phyloP scores from a whole-genome alignment of 2,888 invertebrate species.

The Plemyria rubiginata region DNA sequence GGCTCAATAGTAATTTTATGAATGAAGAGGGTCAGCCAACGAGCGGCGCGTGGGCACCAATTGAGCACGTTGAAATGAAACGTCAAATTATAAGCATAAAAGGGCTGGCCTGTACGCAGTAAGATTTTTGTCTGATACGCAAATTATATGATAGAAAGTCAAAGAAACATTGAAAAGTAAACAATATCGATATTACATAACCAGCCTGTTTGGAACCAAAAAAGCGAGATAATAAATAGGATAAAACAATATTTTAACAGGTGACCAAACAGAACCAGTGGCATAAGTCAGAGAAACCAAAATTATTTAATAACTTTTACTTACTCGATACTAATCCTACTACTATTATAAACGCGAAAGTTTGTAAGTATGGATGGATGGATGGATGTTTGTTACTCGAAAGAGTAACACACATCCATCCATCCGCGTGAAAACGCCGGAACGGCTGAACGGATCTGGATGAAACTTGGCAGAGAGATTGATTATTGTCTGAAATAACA shows the following conservation, averaged over 20 bases:
- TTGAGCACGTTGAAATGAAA: constrained; percentile 72
- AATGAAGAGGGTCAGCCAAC: constrained; percentile 66
- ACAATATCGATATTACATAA: background rate
- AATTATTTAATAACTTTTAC: background rate
- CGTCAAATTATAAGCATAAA: constrained; percentile 66
- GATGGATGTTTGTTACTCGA: too few relatives aligned
- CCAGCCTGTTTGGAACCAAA: background rate
- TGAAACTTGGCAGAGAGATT: too few relatives aligned
- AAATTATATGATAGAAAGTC: background rate
- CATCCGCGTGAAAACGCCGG: too few relatives aligned
- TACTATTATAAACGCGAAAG: too few relatives aligned
- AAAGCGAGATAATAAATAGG: background rate
- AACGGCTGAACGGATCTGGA: too few relatives aligned
- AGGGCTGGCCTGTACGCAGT: constrained; percentile 55
- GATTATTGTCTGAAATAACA: too few relatives aligned
- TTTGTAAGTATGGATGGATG: too few relatives aligned
- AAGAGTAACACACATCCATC: too few relatives aligned
- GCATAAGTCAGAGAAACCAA: background rate
- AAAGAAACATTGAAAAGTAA: background rate
- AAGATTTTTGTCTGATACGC: background rate
- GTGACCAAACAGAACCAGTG: background rate
- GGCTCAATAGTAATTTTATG: constrained; percentile 76
- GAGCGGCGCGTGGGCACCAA: constrained; percentile 75
- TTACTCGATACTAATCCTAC: background rate
- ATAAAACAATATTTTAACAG: background rate